Evolutionary conservation across 2,888 invertebrate species (phyloP).

Genomic region (Eustalomyia histrio): DNA sequence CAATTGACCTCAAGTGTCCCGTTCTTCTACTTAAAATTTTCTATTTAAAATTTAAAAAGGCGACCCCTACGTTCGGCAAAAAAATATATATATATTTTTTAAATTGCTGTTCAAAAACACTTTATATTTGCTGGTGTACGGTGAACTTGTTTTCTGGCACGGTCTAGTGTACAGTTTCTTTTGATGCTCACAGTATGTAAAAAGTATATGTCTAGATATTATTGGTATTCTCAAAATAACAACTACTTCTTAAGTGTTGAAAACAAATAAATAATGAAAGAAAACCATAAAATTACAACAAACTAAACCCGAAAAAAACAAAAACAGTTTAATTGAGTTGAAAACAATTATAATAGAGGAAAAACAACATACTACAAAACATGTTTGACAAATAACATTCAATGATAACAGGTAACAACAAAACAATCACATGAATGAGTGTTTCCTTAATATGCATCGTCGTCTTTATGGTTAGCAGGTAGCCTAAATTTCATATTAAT

Average conservation of each 20-base stretch:
- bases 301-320: conserved; percentile 9
- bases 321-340: conserved; percentile 24
- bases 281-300: conserved; percentile 17
- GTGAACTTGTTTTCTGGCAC: no score
- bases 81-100: no score
- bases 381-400: conserved; percentile 33
- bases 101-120: no score
- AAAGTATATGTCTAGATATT: neutral
- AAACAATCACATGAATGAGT: neutral
- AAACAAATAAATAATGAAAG: conserved; percentile 48
- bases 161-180: no score
- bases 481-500: neutral
- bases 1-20: no score
- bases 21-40: no score
- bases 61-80: no score
- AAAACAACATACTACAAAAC: conserved; percentile 15
- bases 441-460: neutral
- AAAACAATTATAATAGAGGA: conserved; percentile 6
- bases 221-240: conserved; percentile 6
- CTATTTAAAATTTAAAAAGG: no score
- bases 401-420: conserved; percentile 29
- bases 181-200: neutral
- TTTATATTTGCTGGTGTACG: no score
- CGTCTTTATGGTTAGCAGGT: neutral
- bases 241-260: conserved; percentile 33